These are phyloP conservation scores for Hestina assimilis DNA, from an alignment of 1,140 invertebrate species.

Conservation along the genomic window DNA sequence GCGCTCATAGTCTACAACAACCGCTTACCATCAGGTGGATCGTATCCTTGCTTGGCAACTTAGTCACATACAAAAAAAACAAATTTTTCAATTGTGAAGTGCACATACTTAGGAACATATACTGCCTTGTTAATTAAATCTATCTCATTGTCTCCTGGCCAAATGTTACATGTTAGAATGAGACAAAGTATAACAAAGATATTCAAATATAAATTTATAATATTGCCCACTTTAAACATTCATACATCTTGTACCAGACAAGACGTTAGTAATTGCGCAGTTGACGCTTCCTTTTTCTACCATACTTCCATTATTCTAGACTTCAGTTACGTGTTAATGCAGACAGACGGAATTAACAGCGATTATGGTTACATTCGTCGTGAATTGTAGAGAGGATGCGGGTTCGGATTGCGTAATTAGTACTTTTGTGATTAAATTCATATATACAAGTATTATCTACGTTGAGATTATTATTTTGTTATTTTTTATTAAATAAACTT, in stretches of 20 bases:
- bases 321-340: conserved; percentile 31
- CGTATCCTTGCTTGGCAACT: too few species aligned
- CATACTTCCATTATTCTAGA: conserved; percentile 30
- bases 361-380: conserved; percentile 28
- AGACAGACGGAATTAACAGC: conserved; percentile 30
- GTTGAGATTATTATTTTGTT: too few species aligned
- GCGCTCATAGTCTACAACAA: too few species aligned
- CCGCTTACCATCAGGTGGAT: too few species aligned
- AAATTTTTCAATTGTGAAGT: too few species aligned
- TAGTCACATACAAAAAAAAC: too few species aligned
- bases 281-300: conserved; percentile 29
- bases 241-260: conserved; percentile 3
- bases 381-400: conserved; percentile 22
- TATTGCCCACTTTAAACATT: background rate
- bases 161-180: too few species aligned
- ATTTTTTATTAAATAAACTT: too few species aligned
- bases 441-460: too few species aligned
- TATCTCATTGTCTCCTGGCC: background rate
- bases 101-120: too few species aligned
- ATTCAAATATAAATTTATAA: background rate
- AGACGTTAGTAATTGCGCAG: conserved; percentile 26
- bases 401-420: background rate
- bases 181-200: too few species aligned
- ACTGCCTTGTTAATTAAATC: too few species aligned
- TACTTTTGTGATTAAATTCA: background rate